phyloP scores from a whole-genome alignment of 1,140 invertebrate species.

The Sinonovacula constricta region DNA sequence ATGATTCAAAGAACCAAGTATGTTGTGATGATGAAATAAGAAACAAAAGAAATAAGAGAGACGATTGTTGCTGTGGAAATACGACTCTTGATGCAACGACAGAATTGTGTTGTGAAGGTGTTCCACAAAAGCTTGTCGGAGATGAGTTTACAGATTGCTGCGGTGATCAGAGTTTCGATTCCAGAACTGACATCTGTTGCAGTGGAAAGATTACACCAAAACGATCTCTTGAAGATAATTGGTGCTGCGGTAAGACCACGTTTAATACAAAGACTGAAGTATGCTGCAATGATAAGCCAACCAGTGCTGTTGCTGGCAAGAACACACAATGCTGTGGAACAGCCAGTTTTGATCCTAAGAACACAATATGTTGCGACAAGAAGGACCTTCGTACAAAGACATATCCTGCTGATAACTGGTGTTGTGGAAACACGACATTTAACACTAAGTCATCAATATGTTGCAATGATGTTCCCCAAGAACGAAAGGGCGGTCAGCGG shows the following conservation, averaged over 20 bases:
- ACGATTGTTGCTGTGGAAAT: conserved; percentile 48
- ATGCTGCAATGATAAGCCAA: conserved; percentile 45
- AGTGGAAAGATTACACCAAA: conserved; percentile 23
- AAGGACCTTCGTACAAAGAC: conserved; percentile 22
- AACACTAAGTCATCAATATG: conserved; percentile 45
- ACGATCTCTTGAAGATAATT: conserved; percentile 30
- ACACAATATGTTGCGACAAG: conserved; percentile 39
- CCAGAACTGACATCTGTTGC: conserved; percentile 36
- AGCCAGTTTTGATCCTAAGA: conserved; percentile 35
- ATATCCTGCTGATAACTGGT: conserved; percentile 39
- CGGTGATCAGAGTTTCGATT: conserved; percentile 26
- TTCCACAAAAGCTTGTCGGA: conserved; percentile 23
- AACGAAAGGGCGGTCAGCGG: conserved; percentile 38
- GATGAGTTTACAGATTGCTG: conserved; percentile 43
- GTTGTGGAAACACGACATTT: conserved; percentile 46
- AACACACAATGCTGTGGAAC: conserved; percentile 42
- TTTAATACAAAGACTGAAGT: conserved; percentile 41
- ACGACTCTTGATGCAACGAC: conserved; percentile 39
- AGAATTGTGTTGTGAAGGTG: conserved; percentile 44
- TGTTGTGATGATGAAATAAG: conserved; percentile 45
- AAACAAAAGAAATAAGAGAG: conserved; percentile 28
- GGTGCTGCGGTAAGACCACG: conserved; percentile 45
- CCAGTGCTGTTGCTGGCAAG: conserved; percentile 35
- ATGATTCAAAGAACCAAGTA: conserved; percentile 25
- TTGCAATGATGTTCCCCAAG: conserved; percentile 42